Evolutionary conservation across 2,888 invertebrate species (phyloP).

Genomic region (Caenorhabditis afra): DNA sequence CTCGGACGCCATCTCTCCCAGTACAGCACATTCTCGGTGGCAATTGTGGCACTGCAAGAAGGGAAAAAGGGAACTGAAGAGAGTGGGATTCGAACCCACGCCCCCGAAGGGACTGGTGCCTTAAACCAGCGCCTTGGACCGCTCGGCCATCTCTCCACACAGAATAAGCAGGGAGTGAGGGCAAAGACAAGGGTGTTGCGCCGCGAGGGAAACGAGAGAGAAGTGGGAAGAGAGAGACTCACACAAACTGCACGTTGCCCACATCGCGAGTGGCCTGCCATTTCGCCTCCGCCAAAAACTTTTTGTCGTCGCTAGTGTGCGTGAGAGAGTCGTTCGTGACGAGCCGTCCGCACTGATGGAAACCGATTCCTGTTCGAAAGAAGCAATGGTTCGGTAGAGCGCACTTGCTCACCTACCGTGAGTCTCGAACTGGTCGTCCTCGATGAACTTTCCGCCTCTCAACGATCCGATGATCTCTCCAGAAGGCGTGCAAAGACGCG

Average conservation of each 20-base stretch:
- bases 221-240: conserved; percentile 43
- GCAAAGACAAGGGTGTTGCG: too few relatives aligned
- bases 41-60: conserved; percentile 65
- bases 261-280: conserved; percentile 68
- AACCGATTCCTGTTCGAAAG: conserved; percentile 55
- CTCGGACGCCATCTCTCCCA: conserved; percentile 73
- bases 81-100: conserved; percentile 91
- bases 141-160: conserved; percentile 31
- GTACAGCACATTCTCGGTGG: conserved; percentile 69
- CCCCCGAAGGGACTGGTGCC: conserved; percentile 89
- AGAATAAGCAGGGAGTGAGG: neutral
- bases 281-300: conserved; percentile 67
- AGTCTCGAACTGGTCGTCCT: conserved; percentile 59
- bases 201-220: neutral
- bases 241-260: conserved; percentile 74
- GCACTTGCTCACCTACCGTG: conserved; percentile 27
- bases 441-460: conserved; percentile 69
- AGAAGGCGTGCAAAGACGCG: conserved; percentile 63
- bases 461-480: conserved; percentile 70
- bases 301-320: conserved; percentile 69
- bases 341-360: conserved; percentile 67
- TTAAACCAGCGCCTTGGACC: conserved; percentile 93
- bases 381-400: neutral
- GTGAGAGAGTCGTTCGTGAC: conserved; percentile 68
- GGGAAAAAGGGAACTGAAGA: conserved; percentile 63